Base-by-base conservation (phyloP, 2,888 invertebrate species). In the Altica lythri region DNA sequence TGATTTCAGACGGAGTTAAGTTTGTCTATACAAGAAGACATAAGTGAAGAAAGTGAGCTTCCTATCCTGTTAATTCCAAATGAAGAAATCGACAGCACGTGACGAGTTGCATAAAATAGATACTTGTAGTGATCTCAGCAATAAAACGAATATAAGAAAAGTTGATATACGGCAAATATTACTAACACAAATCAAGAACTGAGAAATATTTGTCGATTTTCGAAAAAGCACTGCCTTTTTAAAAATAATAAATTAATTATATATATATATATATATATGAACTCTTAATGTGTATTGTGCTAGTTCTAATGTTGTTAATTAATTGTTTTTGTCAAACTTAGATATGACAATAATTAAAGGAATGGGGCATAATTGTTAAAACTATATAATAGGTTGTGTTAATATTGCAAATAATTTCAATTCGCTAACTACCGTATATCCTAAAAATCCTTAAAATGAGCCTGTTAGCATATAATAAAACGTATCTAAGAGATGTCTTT, bases 261-360 rank as follows among this genome's bases (percentile, higher is more conserved):
- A n/a, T n/a, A n/a, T n/a, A n/a, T n/a, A n/a, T n/a, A n/a, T n/a
- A n/a, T n/a, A n/a, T 58, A 60, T 51, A 62, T 61, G 54, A 58
- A 60, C 58, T 57, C 45, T 53, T 47, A 59, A 62, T 62, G 63
- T 65, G 65, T 58, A 63, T 64, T 19, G 65, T 51, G 55, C 46
- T 55, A 57, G 62, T 53, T 62, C 55, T 63, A 64, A 65, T 62
- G 64, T 67, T 66, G 64, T 68, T 69, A 61, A 60, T 64, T 63
- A 60, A 66, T n/a, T n/a, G n/a, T 68, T 67, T 62, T 64, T 62
- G 48, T 48, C 66, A 62, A 64, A 64, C 58, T 69, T 71, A 69
- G 68, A 71, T 66, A 72, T 68, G 74, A 74, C 74, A 74, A 74
- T 74, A 74, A 74, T 68, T 62, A 60, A n/a, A 62, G 72, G 72